Evolutionary conservation across 2,888 invertebrate genomes (phyloP).

Genomic region (Hedychridium roseum): DNA sequence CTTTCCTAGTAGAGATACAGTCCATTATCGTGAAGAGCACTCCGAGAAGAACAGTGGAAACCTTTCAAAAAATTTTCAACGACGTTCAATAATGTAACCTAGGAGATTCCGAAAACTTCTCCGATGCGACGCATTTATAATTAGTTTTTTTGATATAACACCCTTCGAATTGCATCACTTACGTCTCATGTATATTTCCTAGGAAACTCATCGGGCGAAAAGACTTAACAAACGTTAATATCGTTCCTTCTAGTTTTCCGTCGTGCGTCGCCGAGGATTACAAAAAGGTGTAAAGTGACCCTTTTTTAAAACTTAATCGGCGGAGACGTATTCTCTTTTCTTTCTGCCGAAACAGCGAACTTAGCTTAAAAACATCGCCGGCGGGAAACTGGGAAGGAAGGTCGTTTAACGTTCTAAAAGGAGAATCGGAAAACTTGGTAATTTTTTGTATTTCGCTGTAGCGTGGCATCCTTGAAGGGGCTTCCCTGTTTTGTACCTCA

Average conservation of each 20-base stretch:
- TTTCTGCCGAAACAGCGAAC: too few relatives aligned
- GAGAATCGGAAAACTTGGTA: constrained; percentile 39
- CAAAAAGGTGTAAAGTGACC: too few relatives aligned
- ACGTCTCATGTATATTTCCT: constrained; percentile 40
- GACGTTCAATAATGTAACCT: constrained; percentile 16
- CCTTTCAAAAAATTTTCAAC: constrained; percentile 19
- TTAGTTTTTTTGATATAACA: constrained; percentile 51
- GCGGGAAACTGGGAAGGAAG: too few relatives aligned
- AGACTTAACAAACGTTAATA: too few relatives aligned
- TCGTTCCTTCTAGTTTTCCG: too few relatives aligned
- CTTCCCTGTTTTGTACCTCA: constrained; percentile 43
- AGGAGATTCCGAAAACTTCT: constrained; percentile 23
- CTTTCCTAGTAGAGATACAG: constrained; percentile 20
- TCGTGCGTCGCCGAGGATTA: too few relatives aligned
- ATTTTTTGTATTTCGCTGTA: constrained; percentile 40
- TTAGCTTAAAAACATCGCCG: too few relatives aligned
- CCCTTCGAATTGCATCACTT: constrained; percentile 48
- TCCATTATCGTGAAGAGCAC: background rate
- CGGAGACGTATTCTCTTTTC: too few relatives aligned
- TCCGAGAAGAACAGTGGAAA: constrained; percentile 1
- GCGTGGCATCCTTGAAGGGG: constrained; percentile 22
- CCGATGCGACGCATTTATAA: constrained; percentile 46
- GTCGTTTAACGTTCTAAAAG: too few relatives aligned
- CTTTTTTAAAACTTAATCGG: too few relatives aligned
- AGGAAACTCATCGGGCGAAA: constrained; percentile 28